Evolutionary conservation across 2,888 invertebrate genomes (phyloP).

Genomic region (Dryomyza anilis): DNA sequence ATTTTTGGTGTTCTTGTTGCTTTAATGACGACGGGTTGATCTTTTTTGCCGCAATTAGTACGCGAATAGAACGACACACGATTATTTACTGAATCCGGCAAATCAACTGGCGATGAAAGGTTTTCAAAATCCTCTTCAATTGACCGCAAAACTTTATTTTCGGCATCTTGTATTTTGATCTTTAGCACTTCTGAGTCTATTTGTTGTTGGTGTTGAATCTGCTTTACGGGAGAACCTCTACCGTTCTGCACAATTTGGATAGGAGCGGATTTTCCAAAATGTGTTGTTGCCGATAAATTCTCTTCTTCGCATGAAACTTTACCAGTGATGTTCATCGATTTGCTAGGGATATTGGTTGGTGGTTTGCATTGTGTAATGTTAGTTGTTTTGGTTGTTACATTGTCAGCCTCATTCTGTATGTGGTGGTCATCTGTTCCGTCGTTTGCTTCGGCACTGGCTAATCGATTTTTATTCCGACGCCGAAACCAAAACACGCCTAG

Average conservation of each 20-base stretch:
- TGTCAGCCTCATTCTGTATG: conserved; percentile 35
- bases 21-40: conserved; percentile 56
- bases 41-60: conserved; percentile 43
- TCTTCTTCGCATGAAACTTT: conserved; percentile 42
- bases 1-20: conserved; percentile 58
- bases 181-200: conserved; percentile 69
- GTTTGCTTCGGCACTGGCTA: conserved; percentile 46
- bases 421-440: conserved; percentile 34
- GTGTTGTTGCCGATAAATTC: conserved; percentile 46
- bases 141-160: conserved; percentile 51
- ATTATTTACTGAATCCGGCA: conserved; percentile 56
- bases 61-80: conserved; percentile 50
- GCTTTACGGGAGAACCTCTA: conserved; percentile 67
- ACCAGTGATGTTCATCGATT: conserved; percentile 50
- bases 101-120: conserved; percentile 55
- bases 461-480: conserved; percentile 69
- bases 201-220: conserved; percentile 72
- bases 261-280: conserved; percentile 69
- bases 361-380: conserved; percentile 32
- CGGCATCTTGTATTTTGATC: conserved; percentile 55
- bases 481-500: conserved; percentile 82
- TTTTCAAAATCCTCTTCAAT: conserved; percentile 57
- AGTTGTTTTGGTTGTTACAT: conserved; percentile 36
- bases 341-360: conserved; percentile 36
- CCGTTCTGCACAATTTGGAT: conserved; percentile 70